Evolutionary conservation across 2,113 vertebrate genomes (phyloP), one percentile per base, ranked within the genome.

Genomic region (Ptyas mucosa): DNA sequence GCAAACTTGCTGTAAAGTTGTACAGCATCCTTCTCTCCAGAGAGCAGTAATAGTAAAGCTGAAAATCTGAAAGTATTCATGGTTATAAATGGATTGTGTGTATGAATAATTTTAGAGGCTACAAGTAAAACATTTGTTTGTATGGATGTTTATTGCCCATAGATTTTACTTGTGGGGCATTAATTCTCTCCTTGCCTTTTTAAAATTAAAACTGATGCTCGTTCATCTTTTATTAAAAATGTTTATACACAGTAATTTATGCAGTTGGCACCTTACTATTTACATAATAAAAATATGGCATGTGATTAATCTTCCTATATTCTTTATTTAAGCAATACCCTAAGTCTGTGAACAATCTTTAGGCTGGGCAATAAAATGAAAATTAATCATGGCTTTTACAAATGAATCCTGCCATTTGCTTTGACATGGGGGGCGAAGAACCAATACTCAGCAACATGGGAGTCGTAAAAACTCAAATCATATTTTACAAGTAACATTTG

Each of bases 351-450:
- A 93, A 93, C 95, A 97, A 64, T 61, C 57, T 95, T 93, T 94
- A 92, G 69, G 12, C 93, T 92, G 46, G 88, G 87, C 88, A 94
- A 94, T 96, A 95, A 96, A 93, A 46, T 95, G 89, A 85, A 95
- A 95, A 96, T 96, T 58, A 96, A 96, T 94, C 94, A 95, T 94
- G 53, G 93, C 52, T 96, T 96, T 96, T 94, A 97, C 89, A 93
- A 58, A 75, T 94, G 61, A 18, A 46, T 53, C n/a, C 69, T 94
- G 3, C 87, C 39, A 89, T 96, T 95, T 95, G 64, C 26, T 94
- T 91, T 20, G 26, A 90, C 90, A 81, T 43, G 8, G 69, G 14
- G n/a, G 18, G 18, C 0, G 0, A 39, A 81, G 34, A 81, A 43
- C 75, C 92, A 95, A 94, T 11, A 18, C 23, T 46, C 21, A 58